Base-by-base conservation (phyloP, 2,797 vertebrate genomes). In the Hapalemur alaotrensis region DNA sequence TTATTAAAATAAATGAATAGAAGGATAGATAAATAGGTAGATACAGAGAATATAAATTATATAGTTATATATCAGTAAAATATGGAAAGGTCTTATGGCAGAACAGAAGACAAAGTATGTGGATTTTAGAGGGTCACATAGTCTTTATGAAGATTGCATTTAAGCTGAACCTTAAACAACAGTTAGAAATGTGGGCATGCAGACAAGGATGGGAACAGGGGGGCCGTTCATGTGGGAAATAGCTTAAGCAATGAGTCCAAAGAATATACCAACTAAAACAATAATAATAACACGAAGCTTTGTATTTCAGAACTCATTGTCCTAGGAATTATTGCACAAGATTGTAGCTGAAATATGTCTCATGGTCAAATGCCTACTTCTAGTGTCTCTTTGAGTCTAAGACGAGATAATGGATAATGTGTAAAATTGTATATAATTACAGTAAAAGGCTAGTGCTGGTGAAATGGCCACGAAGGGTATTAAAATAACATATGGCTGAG, bases 381-480 rank as follows among this genome's bases (percentile, higher is more conserved):
- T 43, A 79, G 52, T 85, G 18, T 63, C 82, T 97, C 67, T 94
- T 75, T 46, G 41, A 65, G n/a, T 70, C 50, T 72, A 38, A 38
- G 72, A 90, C 4, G 5, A 93, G 46, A 82, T 91, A 95, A 80
- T 4, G 67, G 35, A 57, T 72, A 89, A 86, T 69, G 30, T 46
- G 9, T 75, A 6, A 85, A 65, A 95, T 72, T 54, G 46, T 65
- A 46, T 48, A 67, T 93, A 97, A 96, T 97, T 95, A 83, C 69
- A 91, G 72, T 79, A 61, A 95, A 89, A 95, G 67, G 32, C 94
- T 91, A 93, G 50, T 83, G 41, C 89, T 25, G 1, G 23, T 30
- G 80, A 95, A 94, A 78, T 78, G 95, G 85, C 63, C 97, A 95
- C 63, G 73, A 87, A 59, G 63, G 69, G 70, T 59, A 80, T 92